Evolutionary conservation across 37 sponge, comb jelly and placozoan species (phyloP), one percentile per base, ranked within the genome.

Genomic region (Cliona cf. orientalis): DNA sequence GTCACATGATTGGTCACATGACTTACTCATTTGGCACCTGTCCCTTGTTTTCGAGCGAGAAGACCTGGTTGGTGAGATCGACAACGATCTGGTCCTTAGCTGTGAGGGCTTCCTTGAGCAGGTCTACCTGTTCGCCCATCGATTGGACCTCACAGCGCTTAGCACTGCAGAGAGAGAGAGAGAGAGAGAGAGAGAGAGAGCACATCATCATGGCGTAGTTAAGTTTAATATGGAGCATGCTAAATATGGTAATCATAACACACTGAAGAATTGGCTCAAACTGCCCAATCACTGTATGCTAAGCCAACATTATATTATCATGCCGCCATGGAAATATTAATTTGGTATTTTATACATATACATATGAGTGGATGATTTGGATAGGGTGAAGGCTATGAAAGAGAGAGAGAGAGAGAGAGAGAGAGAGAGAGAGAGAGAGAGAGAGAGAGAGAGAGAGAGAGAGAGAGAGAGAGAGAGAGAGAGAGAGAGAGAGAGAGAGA

Each of bases 61-160:
- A 89, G 46, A 89, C 37, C 61, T 85, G 69, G 58, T 91, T 91
- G 63, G 92, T 91, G 58, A 91, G 73, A 2, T 91, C 70, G 36
- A 91, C 59, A 0, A 92, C 93, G 0, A 92, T 85, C 9, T 92
- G 80, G 58, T 92, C 93, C 67, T 92, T 92, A 6, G 78, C 93
- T n/a, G 34, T 45, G 76, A 92, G 41, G 2, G 86, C 84, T 71
- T 92, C 93, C 57, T 83, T 79, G 75, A 61, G 88, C 71, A 92
- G 58, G 4, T 58, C 63, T 22, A 91, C 36, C 63, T 87, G 84
- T 31, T 91, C 92, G 11, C 69, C 76, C 62, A 81, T 44, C 7
- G 2, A 11, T 2, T 35, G 26, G 29, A 69, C 35, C 44, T 85
- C 66, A 1, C 39, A 35, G 17, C 42, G 45, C 58, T 62, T 66